These are phyloP conservation scores for Portevinia maculata DNA, from an alignment of 2,888 invertebrate genomes.

Conservation along the genomic window DNA sequence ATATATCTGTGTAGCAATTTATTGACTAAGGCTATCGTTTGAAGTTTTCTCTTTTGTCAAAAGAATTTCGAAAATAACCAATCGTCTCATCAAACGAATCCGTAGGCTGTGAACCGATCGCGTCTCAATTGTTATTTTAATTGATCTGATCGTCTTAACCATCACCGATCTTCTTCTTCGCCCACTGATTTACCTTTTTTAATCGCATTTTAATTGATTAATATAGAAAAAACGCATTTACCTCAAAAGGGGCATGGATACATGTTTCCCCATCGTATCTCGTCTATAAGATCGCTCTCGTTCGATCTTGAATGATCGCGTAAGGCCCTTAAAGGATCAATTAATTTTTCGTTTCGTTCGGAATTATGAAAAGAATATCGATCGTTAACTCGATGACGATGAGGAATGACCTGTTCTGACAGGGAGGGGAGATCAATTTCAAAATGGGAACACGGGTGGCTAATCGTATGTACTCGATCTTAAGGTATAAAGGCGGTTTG, in stretches of 20 bases:
- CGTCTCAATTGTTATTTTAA: conserved; percentile 40
- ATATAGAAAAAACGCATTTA: conserved; percentile 7
- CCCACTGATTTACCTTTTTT: conserved; percentile 51
- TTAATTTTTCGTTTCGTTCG: conserved; percentile 53
- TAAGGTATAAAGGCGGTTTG: conserved; percentile 31
- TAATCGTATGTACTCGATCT: conserved; percentile 68
- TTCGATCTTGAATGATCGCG: conserved; percentile 47
- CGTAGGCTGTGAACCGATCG: conserved; percentile 14
- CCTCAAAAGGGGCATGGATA: not conserved
- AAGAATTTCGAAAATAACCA: not conserved
- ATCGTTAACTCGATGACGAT: conserved; percentile 40
- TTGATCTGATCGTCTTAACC: conserved; percentile 42
- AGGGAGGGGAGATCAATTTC: conserved; percentile 39
- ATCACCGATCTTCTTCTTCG: conserved; percentile 28
- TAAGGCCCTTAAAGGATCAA: conserved; percentile 66
- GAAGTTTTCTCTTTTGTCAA: conserved; percentile 21
- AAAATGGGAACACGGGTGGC: conserved; percentile 67
- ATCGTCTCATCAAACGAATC: not conserved
- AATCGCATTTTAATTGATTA: conserved; percentile 65
- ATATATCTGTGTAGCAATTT: conserved; percentile 16
- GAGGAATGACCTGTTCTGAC: conserved; percentile 42
- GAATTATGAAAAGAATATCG: conserved; percentile 36
- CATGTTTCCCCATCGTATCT: conserved; percentile 6
- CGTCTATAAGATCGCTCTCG: conserved; percentile 35
- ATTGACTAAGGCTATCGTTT: conserved; percentile 46